Evolutionary conservation across 2,113 vertebrate genomes (phyloP).

Genomic region (Gnathonemus echidnorhynchus): DNA sequence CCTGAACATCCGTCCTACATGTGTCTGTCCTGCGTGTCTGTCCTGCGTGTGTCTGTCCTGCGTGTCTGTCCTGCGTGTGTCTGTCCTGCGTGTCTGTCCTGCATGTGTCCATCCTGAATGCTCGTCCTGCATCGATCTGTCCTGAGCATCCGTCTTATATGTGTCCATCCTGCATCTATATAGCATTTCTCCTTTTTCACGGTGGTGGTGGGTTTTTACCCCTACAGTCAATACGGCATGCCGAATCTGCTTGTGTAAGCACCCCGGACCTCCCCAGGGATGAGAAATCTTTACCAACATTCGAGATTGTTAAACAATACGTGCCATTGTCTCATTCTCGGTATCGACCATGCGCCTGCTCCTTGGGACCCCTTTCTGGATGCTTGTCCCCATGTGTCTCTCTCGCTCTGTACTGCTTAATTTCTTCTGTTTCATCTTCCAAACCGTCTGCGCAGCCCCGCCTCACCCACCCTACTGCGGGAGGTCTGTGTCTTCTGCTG

Average conservation of each 20-base stretch:
- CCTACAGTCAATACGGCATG: conserved; percentile 42
- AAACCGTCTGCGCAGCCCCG: not conserved
- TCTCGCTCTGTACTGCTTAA: not conserved
- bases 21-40: conserved; percentile 30
- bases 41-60: conserved; percentile 34
- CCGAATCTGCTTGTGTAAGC: conserved; percentile 48
- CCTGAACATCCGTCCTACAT: no score
- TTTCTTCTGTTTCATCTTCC: not conserved
- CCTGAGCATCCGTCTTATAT: not conserved
- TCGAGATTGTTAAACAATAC: conserved; percentile 46
- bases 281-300: conserved; percentile 44
- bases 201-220: conserved; percentile 36
- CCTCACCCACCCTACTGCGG: not conserved
- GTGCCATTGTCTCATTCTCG: conserved; percentile 33
- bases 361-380: not conserved
- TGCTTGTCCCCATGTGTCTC: not conserved
- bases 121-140: not conserved
- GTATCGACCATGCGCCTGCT: not conserved
- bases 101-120: not conserved
- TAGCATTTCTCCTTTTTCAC: conserved; percentile 32
- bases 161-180: conserved; percentile 35
- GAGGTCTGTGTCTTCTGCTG: not conserved
- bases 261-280: conserved; percentile 38
- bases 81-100: not conserved
- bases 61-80: conserved; percentile 28